Conservation (phyloP, 2,888 invertebrate genomes). For the Baccha elongata region DNA sequence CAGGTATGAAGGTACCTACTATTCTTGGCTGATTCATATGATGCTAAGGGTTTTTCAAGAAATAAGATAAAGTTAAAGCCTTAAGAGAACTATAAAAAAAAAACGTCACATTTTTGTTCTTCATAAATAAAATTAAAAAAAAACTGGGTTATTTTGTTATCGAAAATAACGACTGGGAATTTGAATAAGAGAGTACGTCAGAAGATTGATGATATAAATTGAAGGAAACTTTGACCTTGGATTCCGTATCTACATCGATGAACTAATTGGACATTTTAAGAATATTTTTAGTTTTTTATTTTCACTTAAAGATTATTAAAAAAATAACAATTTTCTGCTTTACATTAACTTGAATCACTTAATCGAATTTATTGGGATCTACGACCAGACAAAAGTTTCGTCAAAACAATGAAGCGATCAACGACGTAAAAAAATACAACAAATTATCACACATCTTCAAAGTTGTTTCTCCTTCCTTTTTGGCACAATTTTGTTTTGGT, state of each 20-base stretch:
- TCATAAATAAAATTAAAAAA: neutral
- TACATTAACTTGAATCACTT: no score
- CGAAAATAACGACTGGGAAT: neutral
- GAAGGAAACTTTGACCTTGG: no score
- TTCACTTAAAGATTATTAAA: no score
- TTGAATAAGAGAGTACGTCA: neutral
- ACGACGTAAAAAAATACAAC: neutral
- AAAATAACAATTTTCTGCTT: no score
- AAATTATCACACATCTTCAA: neutral
- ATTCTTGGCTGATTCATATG: no score
- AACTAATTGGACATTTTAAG: no score
- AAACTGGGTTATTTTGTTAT: constrained; percentile 1
- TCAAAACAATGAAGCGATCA: neutral
- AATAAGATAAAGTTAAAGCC: neutral
- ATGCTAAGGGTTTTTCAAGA: neutral
- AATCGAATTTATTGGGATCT: no score
- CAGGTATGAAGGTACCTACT: no score
- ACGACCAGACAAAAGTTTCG: neutral
- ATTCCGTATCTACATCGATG: no score
- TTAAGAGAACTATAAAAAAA: neutral
- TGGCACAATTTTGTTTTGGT: constrained; percentile 25
- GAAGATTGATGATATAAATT: no score
- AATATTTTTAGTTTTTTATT: no score
- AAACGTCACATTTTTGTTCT: neutral
- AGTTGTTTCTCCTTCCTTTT: neutral